Percentiles rank a stretch among this genome's conserved stretches.
These are phyloP conservation scores for Sinocyclocheilus anophthalmus DNA, from an alignment of 2,113 vertebrate genomes.

Conservation along the genomic window DNA sequence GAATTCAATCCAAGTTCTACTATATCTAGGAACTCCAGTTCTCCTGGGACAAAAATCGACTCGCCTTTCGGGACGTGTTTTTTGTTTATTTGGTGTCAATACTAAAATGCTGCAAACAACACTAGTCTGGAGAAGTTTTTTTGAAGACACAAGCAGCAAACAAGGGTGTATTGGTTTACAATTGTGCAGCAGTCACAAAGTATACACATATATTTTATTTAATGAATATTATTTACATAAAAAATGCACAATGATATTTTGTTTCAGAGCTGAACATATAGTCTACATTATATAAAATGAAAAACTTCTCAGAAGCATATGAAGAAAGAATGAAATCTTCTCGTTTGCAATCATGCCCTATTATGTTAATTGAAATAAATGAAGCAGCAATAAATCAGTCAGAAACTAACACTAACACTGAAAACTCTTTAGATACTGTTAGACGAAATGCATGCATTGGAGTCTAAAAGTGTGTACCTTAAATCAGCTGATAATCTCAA, in stretches of 20 bases:
- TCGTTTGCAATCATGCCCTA: background rate
- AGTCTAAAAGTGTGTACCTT: background rate
- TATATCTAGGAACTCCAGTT: background rate
- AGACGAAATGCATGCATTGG: background rate
- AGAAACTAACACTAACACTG: background rate
- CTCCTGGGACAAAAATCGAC: background rate
- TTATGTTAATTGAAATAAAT: conserved; percentile 9
- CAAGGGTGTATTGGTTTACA: background rate
- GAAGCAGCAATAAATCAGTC: background rate
- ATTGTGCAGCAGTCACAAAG: background rate
- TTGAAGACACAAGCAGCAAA: background rate
- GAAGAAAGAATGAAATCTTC: background rate
- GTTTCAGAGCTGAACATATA: background rate
- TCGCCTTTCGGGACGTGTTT: background rate
- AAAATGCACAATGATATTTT: background rate
- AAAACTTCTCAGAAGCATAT: background rate
- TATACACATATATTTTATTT: background rate
- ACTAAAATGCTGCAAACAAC: background rate
- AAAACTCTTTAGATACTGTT: conserved; percentile 8
- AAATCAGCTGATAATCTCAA: conserved; percentile 13
- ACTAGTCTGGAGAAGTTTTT: background rate
- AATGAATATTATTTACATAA: background rate
- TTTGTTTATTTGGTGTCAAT: conserved; percentile 1
- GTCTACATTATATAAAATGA: background rate
- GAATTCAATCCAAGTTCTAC: background rate